These are phyloP conservation scores for Platygyra sinensis DNA, from an alignment of 64 coral and sea anemone species.

Conservation along the genomic window DNA sequence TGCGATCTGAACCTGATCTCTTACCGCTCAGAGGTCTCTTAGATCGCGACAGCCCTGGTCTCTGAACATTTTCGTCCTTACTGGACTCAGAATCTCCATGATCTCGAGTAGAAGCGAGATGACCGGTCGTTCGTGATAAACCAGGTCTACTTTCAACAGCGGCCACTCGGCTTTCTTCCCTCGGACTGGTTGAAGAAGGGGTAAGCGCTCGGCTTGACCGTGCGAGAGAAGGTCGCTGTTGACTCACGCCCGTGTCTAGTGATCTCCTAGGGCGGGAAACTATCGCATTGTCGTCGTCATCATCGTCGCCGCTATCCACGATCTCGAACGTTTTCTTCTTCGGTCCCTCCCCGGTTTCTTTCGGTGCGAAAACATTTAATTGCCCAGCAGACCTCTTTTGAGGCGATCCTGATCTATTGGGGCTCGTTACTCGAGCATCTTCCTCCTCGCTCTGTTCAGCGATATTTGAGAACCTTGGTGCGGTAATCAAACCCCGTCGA, in stretches of 20 bases:
- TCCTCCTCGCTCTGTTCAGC: constrained; percentile 36
- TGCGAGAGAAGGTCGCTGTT: constrained; percentile 11
- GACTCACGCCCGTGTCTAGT: constrained; percentile 19
- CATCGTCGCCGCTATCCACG: constrained; percentile 40
- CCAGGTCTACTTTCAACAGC: neutral
- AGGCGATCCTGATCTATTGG: neutral
- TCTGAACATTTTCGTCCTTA: neutral
- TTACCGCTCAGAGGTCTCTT: constrained; percentile 22
- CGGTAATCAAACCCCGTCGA: constrained; percentile 9
- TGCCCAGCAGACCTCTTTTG: neutral
- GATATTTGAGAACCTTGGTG: constrained; percentile 34
- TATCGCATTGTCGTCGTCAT: neutral
- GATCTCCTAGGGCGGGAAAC: neutral
- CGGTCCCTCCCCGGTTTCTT: neutral
- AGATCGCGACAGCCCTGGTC: constrained; percentile 1
- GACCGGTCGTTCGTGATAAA: neutral
- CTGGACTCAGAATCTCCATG: neutral
- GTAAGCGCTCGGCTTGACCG: neutral
- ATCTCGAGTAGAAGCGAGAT: neutral
- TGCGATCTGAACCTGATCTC: neutral
- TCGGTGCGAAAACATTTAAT: neutral
- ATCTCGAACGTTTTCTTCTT: constrained; percentile 25
- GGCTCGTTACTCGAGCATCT: neutral
- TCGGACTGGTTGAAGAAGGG: neutral
- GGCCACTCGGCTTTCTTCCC: neutral